Base-by-base conservation (phyloP, 2,113 vertebrate genomes). In the Grus americana region DNA sequence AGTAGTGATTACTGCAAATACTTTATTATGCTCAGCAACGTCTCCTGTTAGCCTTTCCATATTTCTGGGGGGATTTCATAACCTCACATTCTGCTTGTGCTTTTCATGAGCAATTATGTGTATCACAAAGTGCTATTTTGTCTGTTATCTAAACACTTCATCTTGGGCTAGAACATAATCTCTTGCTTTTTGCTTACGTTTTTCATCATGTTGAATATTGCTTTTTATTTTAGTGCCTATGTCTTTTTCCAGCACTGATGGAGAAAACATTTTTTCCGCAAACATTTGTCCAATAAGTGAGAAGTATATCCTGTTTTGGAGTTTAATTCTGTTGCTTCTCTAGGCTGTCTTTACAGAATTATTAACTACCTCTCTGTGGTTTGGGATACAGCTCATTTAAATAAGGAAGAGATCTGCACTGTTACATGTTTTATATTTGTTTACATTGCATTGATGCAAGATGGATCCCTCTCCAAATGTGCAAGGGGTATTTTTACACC, bases 91-190 rank as follows among this genome's bases (percentile, higher is more conserved):
- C n/a, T 91, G 72, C 65, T 78, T 52, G 9, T 74, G 68, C 73
- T 84, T 86, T 96, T 84, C 1, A 2, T 55, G n/a, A 89, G 42
- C 66, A 92, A 67, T 93, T 78, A 74, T 0, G 0, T n/a, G 17
- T 50, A 67, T 67, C 42, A 67, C 14, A 40, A 83, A 80, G 26
- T 67, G 47, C 46, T 86, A 32, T 83, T 93, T 95, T 80, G 29
- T 52, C 36, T 74, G 29, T 81, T 95, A 76, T 65, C 49, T 92
- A 61, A 85, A 75, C n/a, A 92, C 68, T 92, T 95, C 38, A 84
- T 50, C 79, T 78, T 10, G 0, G 63, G 49, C 36, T 76, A 68
- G 71, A 94, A 73, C 18, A 76, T 68, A 72, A 75, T 83, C 42
- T 93, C 58, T 88, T 93, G 52, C 2, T 65, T 90, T 87, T 83